Conservation (phyloP, 2,113 vertebrate species). For the Halichoerus grypus region DNA sequence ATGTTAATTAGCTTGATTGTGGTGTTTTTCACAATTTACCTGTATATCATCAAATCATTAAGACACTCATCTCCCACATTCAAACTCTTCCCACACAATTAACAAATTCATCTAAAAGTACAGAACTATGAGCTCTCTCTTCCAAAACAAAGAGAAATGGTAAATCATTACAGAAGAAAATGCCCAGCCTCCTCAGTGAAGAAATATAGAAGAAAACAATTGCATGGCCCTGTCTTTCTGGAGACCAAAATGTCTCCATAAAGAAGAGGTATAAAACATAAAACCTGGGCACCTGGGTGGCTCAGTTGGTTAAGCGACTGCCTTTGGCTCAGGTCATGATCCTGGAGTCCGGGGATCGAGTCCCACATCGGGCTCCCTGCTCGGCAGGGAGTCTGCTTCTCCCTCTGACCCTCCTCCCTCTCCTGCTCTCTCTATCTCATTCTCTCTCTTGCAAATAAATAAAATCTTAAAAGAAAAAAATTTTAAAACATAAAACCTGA, state of each 20-base stretch:
- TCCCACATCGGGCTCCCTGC: too few relatives aligned
- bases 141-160: neutral
- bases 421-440: too few relatives aligned
- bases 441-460: too few relatives aligned
- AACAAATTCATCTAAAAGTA: neutral
- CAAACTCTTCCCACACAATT: neutral
- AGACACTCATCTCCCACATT: neutral
- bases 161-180: neutral
- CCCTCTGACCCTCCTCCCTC: too few relatives aligned
- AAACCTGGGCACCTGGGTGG: too few relatives aligned
- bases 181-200: neutral
- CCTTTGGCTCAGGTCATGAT: too few relatives aligned
- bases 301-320: too few relatives aligned
- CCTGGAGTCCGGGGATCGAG: too few relatives aligned
- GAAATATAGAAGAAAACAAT: neutral
- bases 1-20: neutral
- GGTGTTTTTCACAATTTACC: neutral
- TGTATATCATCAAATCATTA: neutral
- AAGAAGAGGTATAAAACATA: neutral
- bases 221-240: neutral
- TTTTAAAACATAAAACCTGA: neutral
- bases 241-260: neutral
- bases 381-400: too few relatives aligned
- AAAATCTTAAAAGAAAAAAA: too few relatives aligned
- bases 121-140: neutral